A percentile compares a stretch with the other conserved stretches of the same genome.
These are phyloP conservation scores for Oegoconia quadripuncta DNA, from an alignment of 2,888 invertebrate genomes.

Conservation along the genomic window DNA sequence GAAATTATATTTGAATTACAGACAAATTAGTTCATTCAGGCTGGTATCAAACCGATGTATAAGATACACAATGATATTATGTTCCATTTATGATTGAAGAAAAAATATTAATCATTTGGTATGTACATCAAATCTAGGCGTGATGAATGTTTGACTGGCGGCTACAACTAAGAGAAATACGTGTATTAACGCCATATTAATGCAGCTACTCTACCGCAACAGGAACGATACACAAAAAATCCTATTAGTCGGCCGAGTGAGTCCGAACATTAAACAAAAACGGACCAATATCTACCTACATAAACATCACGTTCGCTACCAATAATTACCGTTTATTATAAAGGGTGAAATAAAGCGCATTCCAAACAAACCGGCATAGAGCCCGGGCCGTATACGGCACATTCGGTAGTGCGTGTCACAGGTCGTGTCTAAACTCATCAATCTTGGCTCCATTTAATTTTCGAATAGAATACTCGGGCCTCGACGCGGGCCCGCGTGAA, in stretches of 20 bases:
- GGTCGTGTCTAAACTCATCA: slow-evolving; percentile 75
- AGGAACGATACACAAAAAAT: slow-evolving; percentile 54
- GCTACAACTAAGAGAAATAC: slow-evolving; percentile 48
- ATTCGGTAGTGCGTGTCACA: slow-evolving; percentile 77
- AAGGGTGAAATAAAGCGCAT: slow-evolving; percentile 69
- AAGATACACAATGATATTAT: neutral
- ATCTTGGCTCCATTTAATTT: slow-evolving; percentile 73
- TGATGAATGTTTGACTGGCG: slow-evolving; percentile 48
- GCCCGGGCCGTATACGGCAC: slow-evolving; percentile 31
- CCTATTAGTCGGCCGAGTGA: slow-evolving; percentile 62
- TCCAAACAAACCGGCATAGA: slow-evolving; percentile 46
- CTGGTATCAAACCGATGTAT: too few species aligned
- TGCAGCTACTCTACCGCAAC: slow-evolving; percentile 47
- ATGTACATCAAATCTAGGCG: slow-evolving; percentile 35
- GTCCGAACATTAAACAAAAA: slow-evolving; percentile 60
- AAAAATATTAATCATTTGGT: slow-evolving; percentile 31
- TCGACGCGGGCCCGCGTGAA: slow-evolving; percentile 36
- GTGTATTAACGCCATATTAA: slow-evolving; percentile 63
- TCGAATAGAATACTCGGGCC: slow-evolving; percentile 50
- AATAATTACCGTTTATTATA: slow-evolving; percentile 68
- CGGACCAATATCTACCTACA: slow-evolving; percentile 44
- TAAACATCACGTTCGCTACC: slow-evolving; percentile 51
- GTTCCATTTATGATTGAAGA: neutral
- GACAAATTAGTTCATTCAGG: too few species aligned
- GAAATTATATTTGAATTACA: too few species aligned